Percentiles rank a stretch among this genome's conserved stretches.
Evolutionary conservation across 2,113 vertebrate genomes (phyloP).

Genomic region (Strix aluco): DNA sequence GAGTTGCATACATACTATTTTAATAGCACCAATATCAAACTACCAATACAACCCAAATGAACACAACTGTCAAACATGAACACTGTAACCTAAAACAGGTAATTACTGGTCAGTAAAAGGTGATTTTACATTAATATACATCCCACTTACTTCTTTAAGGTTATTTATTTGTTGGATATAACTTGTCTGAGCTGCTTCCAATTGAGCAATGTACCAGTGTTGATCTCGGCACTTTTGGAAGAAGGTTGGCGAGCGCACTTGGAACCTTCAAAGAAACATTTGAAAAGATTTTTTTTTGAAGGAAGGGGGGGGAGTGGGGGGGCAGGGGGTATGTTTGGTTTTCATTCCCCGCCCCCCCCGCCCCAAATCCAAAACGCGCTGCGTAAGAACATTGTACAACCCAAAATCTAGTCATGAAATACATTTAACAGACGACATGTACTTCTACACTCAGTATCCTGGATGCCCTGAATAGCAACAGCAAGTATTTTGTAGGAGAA

Average conservation of each 20-base stretch:
- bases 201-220: conserved; percentile 97
- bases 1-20: neutral
- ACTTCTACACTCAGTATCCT: neutral
- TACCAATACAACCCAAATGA: neutral
- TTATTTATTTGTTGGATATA: conserved; percentile 98
- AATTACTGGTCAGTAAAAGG: neutral
- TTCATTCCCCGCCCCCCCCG: no score
- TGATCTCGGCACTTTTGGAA: conserved; percentile 98
- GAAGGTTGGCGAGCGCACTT: conserved; percentile 96
- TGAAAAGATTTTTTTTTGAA: neutral
- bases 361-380: neutral
- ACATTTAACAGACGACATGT: neutral
- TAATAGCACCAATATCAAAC: neutral
- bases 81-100: neutral
- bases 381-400: neutral
- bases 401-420: neutral
- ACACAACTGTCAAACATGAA: neutral
- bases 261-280: conserved; percentile 81
- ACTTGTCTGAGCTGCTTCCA: conserved; percentile 92
- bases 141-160: conserved; percentile 89
- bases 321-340: no score
- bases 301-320: no score
- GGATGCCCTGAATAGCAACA: neutral
- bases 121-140: neutral
- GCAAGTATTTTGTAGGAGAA: neutral